These are phyloP conservation scores for Ramphastos sulfuratus DNA, from an alignment of 2,113 vertebrate genomes.

Conservation along the genomic window DNA sequence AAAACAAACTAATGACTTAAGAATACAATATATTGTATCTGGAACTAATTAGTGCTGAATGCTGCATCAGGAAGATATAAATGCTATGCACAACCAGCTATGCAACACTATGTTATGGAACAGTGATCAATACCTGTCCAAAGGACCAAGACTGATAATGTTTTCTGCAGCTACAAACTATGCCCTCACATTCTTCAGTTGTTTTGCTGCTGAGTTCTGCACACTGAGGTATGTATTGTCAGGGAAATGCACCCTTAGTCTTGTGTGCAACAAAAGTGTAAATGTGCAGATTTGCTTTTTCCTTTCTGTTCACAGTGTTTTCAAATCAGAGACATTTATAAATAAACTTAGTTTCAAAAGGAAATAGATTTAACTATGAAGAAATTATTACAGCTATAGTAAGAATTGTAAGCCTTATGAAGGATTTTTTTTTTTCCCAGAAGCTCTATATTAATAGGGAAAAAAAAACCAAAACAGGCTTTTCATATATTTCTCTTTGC, in stretches of 20 bases:
- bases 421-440: background rate
- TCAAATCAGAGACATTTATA: background rate
- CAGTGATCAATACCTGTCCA: background rate
- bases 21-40: background rate
- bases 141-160: background rate
- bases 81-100: background rate
- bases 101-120: background rate
- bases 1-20: background rate
- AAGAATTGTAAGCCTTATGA: background rate
- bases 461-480: background rate
- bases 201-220: background rate
- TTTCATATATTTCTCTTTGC: background rate
- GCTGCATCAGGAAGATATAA: background rate
- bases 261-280: background rate
- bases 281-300: background rate
- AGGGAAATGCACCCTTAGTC: background rate
- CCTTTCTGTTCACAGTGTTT: background rate
- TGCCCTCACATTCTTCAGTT: background rate
- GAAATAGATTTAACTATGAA: background rate
- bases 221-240: background rate
- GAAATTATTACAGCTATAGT: background rate
- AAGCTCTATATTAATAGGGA: background rate
- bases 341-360: background rate
- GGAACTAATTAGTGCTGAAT: background rate
- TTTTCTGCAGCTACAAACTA: background rate